phyloP scores from a whole-genome alignment of 2,113 vertebrate species.

The Chaenocephalus aceratus region DNA sequence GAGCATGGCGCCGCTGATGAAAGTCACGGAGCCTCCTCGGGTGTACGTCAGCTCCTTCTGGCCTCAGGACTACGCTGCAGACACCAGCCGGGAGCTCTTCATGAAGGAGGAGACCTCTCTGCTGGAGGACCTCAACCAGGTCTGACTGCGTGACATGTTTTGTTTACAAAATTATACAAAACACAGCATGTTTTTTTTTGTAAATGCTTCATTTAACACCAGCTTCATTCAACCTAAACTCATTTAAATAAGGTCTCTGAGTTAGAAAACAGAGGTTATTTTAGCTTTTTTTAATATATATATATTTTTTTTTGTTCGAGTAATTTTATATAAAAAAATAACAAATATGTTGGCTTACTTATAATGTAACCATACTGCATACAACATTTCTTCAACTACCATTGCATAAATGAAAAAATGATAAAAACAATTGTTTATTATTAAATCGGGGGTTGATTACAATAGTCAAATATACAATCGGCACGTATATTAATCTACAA shows the following conservation, averaged over 20 bases:
- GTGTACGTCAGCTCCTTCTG: conserved; percentile 99
- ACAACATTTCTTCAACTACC: too few species aligned
- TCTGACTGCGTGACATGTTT: background rate
- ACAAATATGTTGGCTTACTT: too few species aligned
- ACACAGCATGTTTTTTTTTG: background rate
- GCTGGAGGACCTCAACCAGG: conserved; percentile 96
- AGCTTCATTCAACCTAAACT: background rate
- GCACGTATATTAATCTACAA: too few species aligned
- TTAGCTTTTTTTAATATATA: too few species aligned
- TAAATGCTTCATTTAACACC: background rate
- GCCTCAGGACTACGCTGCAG: conserved; percentile 90
- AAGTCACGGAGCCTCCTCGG: conserved; percentile 94
- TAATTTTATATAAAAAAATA: too few species aligned
- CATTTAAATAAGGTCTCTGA: background rate
- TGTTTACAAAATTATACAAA: background rate
- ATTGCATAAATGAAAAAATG: too few species aligned
- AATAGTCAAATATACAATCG: too few species aligned
- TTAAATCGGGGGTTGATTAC: too few species aligned
- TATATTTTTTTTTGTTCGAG: too few species aligned
- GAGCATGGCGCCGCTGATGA: conserved; percentile 97
- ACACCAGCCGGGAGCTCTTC: conserved; percentile 93
- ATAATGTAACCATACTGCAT: too few species aligned
- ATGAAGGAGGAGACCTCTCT: conserved; percentile 96
- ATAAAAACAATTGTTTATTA: too few species aligned
- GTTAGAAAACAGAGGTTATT: background rate